A percentile compares a stretch with the other conserved stretches of the same genome.
phyloP scores from a whole-genome alignment of 2,888 invertebrate species.

The Neoitamus cyanurus region DNA sequence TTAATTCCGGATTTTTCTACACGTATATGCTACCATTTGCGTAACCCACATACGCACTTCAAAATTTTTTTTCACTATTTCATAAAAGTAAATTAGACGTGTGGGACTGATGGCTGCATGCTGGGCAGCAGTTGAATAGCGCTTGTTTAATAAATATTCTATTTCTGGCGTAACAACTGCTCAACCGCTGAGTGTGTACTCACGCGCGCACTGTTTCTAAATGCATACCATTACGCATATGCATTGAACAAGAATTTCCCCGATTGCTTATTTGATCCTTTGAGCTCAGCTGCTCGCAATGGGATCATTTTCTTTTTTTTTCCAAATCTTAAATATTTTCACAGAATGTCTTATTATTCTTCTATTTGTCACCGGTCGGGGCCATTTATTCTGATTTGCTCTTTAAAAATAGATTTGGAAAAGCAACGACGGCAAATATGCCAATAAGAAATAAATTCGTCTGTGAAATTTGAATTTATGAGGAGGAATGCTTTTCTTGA shows the following conservation, averaged over 20 bases:
- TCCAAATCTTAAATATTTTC: background rate
- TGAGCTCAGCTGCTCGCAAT: background rate
- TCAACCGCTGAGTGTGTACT: background rate
- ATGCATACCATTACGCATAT: slow-evolving; percentile 9
- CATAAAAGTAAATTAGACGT: background rate
- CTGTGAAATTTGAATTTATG: background rate
- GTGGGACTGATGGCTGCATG: background rate
- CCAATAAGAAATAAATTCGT: background rate
- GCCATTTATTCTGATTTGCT: background rate
- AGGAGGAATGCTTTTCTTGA: background rate
- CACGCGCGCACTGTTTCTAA: background rate
- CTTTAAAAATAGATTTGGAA: background rate
- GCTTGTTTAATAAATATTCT: slow-evolving; percentile 12
- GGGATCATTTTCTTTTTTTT: background rate
- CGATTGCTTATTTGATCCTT: background rate
- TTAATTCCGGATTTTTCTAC: background rate
- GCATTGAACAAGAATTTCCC: background rate
- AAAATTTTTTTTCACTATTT: background rate
- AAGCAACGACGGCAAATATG: background rate
- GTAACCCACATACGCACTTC: background rate
- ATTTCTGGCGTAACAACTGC: slow-evolving; percentile 23
- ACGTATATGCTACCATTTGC: background rate
- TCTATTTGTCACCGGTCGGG: background rate
- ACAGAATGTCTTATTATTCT: background rate
- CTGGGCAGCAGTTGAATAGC: background rate